Base-by-base conservation (phyloP, 2,797 vertebrate genomes). In the Benthosema pterotum region DNA sequence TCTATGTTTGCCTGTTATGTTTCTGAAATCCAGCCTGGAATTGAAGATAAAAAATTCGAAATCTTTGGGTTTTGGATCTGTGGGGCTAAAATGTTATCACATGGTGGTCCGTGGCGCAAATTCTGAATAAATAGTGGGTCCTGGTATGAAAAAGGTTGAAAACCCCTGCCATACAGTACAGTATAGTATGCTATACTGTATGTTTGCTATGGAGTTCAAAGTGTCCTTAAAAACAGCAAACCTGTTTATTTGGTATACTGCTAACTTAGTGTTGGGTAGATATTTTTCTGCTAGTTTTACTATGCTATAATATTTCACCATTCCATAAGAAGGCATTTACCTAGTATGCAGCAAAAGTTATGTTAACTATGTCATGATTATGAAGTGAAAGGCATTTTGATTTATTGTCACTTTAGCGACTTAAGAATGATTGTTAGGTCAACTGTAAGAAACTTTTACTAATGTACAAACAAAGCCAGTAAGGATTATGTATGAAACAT, bases 211-310 rank as follows among this genome's bases (percentile, higher is more conserved):
- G 32, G 16, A 49, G 46, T 52, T 71, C 65, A 4, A 90, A 90
- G 88, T 88, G 84, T 72, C 85, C 84, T 90, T 90, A 86, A 60
- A 72, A 69, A 59, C 8, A 66, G 51, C 75, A 59, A 38, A 8
- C 28, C 8, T 0, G 0, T 57, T 15, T 60, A 5, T 42, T 42
- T 49, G 14, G 51, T 47, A 52, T 57, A n/a, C 11, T 25, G 32
- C n/a, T 19, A 19, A 11, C n/a, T 3, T 11, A 12, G 8, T 50
- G 46, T 62, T 75, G 56, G 48, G 64, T 63, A 25, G 22, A 14
- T 5, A 57, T 65, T 45, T 72, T 76, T 60, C 17, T 51, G 6
- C 19, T 45, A 53, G n/a, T 14, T 53, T 69, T 54, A 42, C 9
- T 42, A 66, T 17, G 15, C 16, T 3, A 16, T 50, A 2, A 28